Evolutionary conservation across 1,140 invertebrate species (phyloP).

Genomic region (Pseudomyrmex gracilis): DNA sequence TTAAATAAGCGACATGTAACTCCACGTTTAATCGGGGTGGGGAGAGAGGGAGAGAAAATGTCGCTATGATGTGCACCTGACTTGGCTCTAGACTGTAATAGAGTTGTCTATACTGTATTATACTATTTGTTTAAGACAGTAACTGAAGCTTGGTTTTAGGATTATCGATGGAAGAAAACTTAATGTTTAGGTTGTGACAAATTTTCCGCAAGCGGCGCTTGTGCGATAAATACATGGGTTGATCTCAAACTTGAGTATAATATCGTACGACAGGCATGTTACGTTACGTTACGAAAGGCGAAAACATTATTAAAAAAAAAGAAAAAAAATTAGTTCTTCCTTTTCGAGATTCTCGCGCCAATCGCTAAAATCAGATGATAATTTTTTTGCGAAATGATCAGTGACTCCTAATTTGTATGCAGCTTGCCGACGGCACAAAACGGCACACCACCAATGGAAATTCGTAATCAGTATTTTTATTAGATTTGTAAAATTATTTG

Average conservation of each 20-base stretch:
- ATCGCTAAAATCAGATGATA: slow-evolving; percentile 27
- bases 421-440: slow-evolving; percentile 64
- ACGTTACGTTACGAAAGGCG: slow-evolving; percentile 19
- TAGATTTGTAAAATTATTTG: slow-evolving; percentile 57
- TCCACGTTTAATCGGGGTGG: slow-evolving; percentile 42
- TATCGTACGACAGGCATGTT: slow-evolving; percentile 51
- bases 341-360: slow-evolving; percentile 43
- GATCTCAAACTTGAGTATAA: slow-evolving; percentile 56
- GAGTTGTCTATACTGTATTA: slow-evolving; percentile 75
- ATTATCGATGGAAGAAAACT: slow-evolving; percentile 62
- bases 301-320: background rate
- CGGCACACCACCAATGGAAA: slow-evolving; percentile 58
- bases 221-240: slow-evolving; percentile 58
- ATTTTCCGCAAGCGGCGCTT: slow-evolving; percentile 66
- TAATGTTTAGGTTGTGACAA: slow-evolving; percentile 70
- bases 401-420: slow-evolving; percentile 64
- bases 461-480: slow-evolving; percentile 74
- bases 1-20: slow-evolving; percentile 61
- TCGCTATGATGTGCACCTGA: slow-evolving; percentile 69
- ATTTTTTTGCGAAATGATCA: slow-evolving; percentile 57
- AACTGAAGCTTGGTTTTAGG: slow-evolving; percentile 71
- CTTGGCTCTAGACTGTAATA: slow-evolving; percentile 63
- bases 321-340: slow-evolving; percentile 53
- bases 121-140: slow-evolving; percentile 73
- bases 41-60: slow-evolving; percentile 1